phyloP scores from a whole-genome alignment of 2,888 invertebrate species.

The Melolontha melolontha region DNA sequence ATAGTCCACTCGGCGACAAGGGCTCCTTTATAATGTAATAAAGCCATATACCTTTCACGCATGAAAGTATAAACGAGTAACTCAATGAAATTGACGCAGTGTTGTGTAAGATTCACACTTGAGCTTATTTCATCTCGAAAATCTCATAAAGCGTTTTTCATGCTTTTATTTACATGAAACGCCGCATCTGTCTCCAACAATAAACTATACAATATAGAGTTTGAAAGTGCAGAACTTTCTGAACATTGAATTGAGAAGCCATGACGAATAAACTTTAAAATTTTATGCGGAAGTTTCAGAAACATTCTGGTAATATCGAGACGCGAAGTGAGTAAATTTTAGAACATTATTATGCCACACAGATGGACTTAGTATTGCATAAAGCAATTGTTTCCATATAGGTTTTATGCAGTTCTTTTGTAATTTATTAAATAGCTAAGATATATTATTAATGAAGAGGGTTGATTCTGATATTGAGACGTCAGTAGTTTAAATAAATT shows the following conservation, averaged over 20 bases:
- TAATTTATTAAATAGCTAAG: too few relatives aligned
- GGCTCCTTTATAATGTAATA: too few relatives aligned
- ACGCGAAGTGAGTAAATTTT: conserved; percentile 13
- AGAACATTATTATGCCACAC: not conserved
- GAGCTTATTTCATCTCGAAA: conserved; percentile 19
- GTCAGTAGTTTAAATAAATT: too few relatives aligned
- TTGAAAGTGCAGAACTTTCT: conserved; percentile 30
- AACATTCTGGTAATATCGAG: not conserved
- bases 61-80: too few relatives aligned
- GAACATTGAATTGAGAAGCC: conserved; percentile 16
- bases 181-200: conserved; percentile 38
- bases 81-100: not conserved
- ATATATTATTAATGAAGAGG: too few relatives aligned
- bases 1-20: too few relatives aligned
- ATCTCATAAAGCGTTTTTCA: conserved; percentile 25
- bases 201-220: conserved; percentile 37
- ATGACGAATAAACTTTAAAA: conserved; percentile 36
- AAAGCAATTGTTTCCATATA: conserved; percentile 6
- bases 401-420: not conserved
- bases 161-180: conserved; percentile 30
- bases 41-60: too few relatives aligned
- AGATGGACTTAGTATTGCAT: conserved; percentile 1
- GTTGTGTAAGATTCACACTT: conserved; percentile 20
- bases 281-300: conserved; percentile 26
- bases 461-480: too few relatives aligned